Evolutionary conservation across 2,888 invertebrate species (phyloP).

Genomic region (Coecobrya sp.): DNA sequence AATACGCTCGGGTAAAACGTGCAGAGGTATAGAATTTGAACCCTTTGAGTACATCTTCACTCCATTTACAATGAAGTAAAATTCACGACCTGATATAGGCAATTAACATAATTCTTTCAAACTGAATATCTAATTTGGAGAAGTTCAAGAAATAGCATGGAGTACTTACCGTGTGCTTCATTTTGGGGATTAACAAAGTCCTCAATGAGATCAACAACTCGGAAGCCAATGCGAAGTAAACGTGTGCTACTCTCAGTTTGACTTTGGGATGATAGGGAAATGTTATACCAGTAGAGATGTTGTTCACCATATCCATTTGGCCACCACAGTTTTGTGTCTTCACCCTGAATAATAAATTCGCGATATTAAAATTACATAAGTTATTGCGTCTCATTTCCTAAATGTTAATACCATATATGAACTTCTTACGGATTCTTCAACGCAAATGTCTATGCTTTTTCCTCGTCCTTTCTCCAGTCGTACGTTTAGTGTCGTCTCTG

Average conservation of each 20-base stretch:
- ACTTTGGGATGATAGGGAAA: slow-evolving; percentile 88
- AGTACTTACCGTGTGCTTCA: background rate
- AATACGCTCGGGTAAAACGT: slow-evolving; percentile 88
- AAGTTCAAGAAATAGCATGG: background rate
- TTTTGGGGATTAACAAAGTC: slow-evolving; percentile 88
- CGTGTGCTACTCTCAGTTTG: slow-evolving; percentile 87
- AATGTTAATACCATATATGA: background rate
- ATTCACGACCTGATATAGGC: slow-evolving; percentile 87
- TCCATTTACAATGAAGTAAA: slow-evolving; percentile 89
- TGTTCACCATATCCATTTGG: slow-evolving; percentile 96
- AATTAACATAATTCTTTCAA: no score
- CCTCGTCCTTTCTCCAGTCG: slow-evolving; percentile 45
- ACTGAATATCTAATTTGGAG: background rate
- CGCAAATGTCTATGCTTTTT: slow-evolving; percentile 63
- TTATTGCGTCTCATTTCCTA: background rate
- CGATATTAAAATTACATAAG: background rate
- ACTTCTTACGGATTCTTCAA: slow-evolving; percentile 69
- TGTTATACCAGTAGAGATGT: slow-evolving; percentile 91
- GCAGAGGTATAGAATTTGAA: slow-evolving; percentile 89
- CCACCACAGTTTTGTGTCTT: slow-evolving; percentile 94
- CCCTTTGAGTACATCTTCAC: slow-evolving; percentile 89
- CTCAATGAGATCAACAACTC: slow-evolving; percentile 95
- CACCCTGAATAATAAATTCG: slow-evolving; percentile 61
- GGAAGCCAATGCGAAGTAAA: slow-evolving; percentile 93
- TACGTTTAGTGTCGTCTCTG: background rate